phyloP scores from a whole-genome alignment of 2,797 vertebrate genomes.

The Alosa sapidissima region DNA sequence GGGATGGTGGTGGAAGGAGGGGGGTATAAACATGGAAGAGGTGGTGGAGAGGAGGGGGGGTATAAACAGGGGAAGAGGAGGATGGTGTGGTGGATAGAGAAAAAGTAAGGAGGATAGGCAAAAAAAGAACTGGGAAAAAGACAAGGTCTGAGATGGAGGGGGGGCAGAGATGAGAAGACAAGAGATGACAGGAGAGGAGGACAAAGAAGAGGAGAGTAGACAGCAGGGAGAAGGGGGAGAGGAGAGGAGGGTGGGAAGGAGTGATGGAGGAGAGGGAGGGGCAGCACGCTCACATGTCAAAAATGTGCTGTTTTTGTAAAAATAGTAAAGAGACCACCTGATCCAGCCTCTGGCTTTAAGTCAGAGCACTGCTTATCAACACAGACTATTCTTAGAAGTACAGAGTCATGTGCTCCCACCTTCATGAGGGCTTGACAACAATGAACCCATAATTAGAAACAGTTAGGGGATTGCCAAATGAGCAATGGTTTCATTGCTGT shows the following conservation, averaged over 20 bases:
- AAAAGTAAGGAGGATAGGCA: neutral
- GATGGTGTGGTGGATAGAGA: neutral
- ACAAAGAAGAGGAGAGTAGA: neutral
- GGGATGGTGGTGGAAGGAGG: neutral
- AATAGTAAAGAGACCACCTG: slow-evolving; percentile 32
- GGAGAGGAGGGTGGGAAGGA: neutral
- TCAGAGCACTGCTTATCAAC: slow-evolving; percentile 30
- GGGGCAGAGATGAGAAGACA: neutral
- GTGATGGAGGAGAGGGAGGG: neutral
- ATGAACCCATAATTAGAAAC: slow-evolving; percentile 27
- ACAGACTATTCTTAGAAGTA: slow-evolving; percentile 44
- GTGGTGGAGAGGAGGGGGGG: neutral
- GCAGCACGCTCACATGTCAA: neutral
- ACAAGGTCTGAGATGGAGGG: neutral
- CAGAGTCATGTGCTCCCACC: slow-evolving; percentile 17
- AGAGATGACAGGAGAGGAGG: too few species aligned
- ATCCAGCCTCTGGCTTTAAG: neutral
- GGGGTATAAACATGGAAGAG: neutral
- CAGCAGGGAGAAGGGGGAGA: neutral
- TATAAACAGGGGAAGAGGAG: neutral
- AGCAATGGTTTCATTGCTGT: neutral
- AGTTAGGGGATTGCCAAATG: neutral
- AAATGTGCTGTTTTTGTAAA: slow-evolving; percentile 10
- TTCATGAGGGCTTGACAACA: slow-evolving; percentile 27
- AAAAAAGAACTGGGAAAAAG: neutral